phyloP scores from a whole-genome alignment of 2,113 vertebrate species.

The Notothenia coriiceps region DNA sequence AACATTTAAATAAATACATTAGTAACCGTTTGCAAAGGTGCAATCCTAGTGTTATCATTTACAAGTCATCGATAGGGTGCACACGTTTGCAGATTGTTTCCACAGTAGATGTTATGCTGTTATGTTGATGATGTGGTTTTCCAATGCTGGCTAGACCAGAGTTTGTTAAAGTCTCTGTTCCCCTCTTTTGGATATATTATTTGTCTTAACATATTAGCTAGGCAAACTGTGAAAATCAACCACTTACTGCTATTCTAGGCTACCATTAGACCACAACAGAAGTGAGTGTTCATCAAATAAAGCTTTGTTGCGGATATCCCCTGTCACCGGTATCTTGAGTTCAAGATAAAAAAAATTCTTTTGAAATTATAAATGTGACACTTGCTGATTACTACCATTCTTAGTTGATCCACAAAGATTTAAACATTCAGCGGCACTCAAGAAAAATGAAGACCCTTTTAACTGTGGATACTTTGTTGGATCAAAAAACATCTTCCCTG shows the following conservation, averaged over 20 bases:
- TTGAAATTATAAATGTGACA: not conserved
- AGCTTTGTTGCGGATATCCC: not conserved
- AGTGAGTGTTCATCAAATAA: not conserved
- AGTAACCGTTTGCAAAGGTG: not conserved
- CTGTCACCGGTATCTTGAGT: not conserved
- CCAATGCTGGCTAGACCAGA: not conserved
- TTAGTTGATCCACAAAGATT: slow-evolving; percentile 23
- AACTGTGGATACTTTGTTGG: not conserved
- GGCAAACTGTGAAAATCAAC: not conserved
- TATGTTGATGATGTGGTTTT: not conserved
- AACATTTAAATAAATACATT: no score
- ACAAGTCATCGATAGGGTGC: not conserved
- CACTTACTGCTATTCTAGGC: not conserved
- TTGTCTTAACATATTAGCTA: not conserved
- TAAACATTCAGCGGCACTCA: not conserved
- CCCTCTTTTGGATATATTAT: not conserved
- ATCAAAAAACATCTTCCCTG: not conserved
- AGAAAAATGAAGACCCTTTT: slow-evolving; percentile 13
- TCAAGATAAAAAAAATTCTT: not conserved
- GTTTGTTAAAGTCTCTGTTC: not conserved
- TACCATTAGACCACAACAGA: not conserved
- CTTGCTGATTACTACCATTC: not conserved
- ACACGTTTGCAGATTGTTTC: not conserved
- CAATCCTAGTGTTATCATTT: not conserved
- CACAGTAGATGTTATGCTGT: no score